Evolutionary conservation across 2,113 vertebrate genomes (phyloP), one percentile per base, ranked within the genome.

Genomic region (Morone saxatilis): DNA sequence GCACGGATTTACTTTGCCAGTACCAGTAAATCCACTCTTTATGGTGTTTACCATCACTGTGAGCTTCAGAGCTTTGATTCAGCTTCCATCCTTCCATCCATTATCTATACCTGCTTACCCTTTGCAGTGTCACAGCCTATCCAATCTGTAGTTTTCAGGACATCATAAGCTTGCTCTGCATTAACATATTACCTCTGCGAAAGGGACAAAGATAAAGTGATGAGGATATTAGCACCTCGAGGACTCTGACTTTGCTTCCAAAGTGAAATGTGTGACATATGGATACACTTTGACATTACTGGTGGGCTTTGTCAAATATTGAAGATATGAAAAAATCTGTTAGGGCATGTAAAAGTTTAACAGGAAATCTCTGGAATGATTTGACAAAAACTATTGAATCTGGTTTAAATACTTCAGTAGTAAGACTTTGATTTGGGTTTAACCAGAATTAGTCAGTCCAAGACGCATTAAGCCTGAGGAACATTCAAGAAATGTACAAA

Each of bases 1-100:
- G 3, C 62, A 31, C 31, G 31, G 31, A 31, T 31, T 9, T 17
- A 31, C 1, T 13, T 38, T 1, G 17, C 25, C 8, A 38, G 31
- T 2, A 3, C 19, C 5, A 54, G 31, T 11, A 7, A 53, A 69
- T 51, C 36, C 20, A 22, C 68, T 68, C 8, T 6, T 31, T 31
- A 22, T 9, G 4, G 4, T 0, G 2, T 19, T 16, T 6, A 5
- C 12, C 6, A 2, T 45, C 2, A 36, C 6, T 3, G 0, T 31
- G 16, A 36, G 45, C 25, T 19, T 68, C 16, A 12, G 25, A 50
- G 45, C 45, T 10, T 20, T 51, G 66, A 20, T 20, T 31, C 6
- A 31, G 31, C 31, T 31, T 36, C 40, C 38, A 25, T 56, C 12
- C 2, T 9, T 22, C 11, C 10, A 56, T n/a, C 19, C 10, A 38